Evolutionary conservation across 2,113 vertebrate species (phyloP), one percentile per base, ranked within the genome.

Genomic region (Podarcis muralis): DNA sequence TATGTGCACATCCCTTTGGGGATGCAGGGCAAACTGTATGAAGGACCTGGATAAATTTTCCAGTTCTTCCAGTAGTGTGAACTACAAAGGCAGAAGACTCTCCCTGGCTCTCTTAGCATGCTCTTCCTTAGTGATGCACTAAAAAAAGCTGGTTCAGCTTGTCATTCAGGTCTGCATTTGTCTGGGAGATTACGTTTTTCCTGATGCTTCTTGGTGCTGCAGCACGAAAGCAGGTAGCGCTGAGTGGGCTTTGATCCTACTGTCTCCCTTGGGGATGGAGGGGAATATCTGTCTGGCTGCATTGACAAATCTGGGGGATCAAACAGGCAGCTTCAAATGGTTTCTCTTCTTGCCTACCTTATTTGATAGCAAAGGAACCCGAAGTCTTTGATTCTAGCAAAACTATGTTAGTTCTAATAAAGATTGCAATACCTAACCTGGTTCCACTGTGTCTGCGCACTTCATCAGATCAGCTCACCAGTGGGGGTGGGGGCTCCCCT

Each of bases 231-330:
- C 68, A 57, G 62, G 65, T 57, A 81, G 72, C 78, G 22, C 6
- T 15, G 48, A 81, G 32, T 69, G 48, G 66, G 77, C 86, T 87
- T 87, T 87, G 86, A 81, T 81, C 53, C 86, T 22, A 48, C 77
- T 43, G 77, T 62, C 66, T 87, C 15, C 53, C 68, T 71, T 48
- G 2, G 66, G 78, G 68, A 87, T 48, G 48, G 78, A 72, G 80
- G 77, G 43, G 68, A 81, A 59, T 57, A 37, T 71, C 43, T 62
- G 53, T 87, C 66, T 37, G 66, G 48, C 86, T 87, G n/a, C 25
- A 72, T 6, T 87, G 77, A 81, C 66, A 81, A 87, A 72, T 72
- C 77, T n/a, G 48, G 65, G 43, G 68, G 82, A 72, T 84, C 82
- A 84, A 84, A 84, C 30, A 59, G 25, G 23, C 78, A 71, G 25